Base-by-base conservation (phyloP, 2,888 invertebrate species). In the Drosophila monieri region DNA sequence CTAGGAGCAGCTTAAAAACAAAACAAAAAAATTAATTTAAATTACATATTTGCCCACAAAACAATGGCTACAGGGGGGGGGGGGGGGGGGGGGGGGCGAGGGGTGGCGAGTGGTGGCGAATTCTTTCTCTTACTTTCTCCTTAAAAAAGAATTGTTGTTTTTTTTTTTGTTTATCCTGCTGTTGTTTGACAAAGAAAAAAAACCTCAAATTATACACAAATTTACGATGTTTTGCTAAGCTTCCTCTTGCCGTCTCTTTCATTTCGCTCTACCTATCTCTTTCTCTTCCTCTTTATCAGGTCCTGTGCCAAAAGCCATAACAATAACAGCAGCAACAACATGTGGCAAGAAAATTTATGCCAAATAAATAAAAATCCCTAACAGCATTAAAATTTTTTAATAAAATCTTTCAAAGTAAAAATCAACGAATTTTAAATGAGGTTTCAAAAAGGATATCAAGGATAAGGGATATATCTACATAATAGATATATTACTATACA, bases 21-120 rank as follows among this genome's bases (percentile, higher is more conserved):
- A 81, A 80, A n/a, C n/a, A 85, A 83, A 81, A 85, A 85, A 83
- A 85, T 81, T 85, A 85, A 81, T 81, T 81, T 85, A 81, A 81
- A 81, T 85, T 85, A 85, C 81, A 85, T 83, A 81, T 81, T 81
- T 81, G 76, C 69, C 69, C 68, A 69, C 77, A 85, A 79, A 80
- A 81, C 83, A 85, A 81, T 76, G 74, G 57, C 61, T 6, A 37
- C 12, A 21, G n/a, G 23, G 1, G 8, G 1, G n/a, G n/a, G n/a
- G n/a, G 23, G 1, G 8, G 1, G n/a, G n/a, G 8, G 8, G 0
- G 3, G n/a, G 3, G 9, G 6, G 43, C 0, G 3, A 10, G 4
- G 9, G 6, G 43, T 0, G 8, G 8, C 9, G 9, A 3, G 30
- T 12, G 23, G 6, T n/a, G 12, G 21, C 3, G 18, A 6, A 15